These are phyloP conservation scores for Tipula lateralis DNA, from an alignment of 2,888 invertebrate genomes.

Conservation along the genomic window DNA sequence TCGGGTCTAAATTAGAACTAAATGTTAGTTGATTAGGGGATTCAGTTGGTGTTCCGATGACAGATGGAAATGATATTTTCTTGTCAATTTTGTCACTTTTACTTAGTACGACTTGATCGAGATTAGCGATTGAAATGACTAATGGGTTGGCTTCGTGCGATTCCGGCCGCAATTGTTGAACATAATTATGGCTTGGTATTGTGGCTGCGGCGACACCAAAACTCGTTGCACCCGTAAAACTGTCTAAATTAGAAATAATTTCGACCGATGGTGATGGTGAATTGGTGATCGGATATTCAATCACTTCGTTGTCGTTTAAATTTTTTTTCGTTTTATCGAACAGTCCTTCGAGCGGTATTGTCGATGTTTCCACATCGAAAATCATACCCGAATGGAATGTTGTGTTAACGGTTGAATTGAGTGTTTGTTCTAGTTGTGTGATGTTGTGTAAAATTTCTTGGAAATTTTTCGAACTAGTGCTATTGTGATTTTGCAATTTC, in stretches of 20 bases:
- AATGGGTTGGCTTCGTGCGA: constrained; percentile 25
- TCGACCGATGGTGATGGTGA: background rate
- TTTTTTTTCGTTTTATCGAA: constrained; percentile 44
- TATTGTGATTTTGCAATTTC: constrained; percentile 50
- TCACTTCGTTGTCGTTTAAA: background rate
- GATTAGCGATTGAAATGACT: constrained; percentile 27
- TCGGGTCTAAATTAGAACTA: background rate
- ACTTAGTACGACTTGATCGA: constrained; percentile 27
- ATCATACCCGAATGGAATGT: constrained; percentile 34
- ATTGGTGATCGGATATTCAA: background rate
- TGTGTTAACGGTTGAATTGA: background rate
- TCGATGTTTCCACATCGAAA: constrained; percentile 55
- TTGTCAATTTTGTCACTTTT: constrained; percentile 4
- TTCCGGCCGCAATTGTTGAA: constrained; percentile 11
- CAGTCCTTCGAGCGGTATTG: constrained; percentile 62
- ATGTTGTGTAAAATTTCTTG: constrained; percentile 43
- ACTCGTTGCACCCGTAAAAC: background rate
- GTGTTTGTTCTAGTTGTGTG: constrained; percentile 49
- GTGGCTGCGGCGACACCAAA: background rate
- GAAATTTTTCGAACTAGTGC: background rate
- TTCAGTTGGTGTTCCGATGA: background rate
- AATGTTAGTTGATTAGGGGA: background rate
- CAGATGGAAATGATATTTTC: background rate
- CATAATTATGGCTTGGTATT: background rate
- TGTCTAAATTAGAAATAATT: background rate